These are phyloP conservation scores for Gadus chalcogrammus DNA, from an alignment of 2,113 vertebrate species.

Conservation along the genomic window DNA sequence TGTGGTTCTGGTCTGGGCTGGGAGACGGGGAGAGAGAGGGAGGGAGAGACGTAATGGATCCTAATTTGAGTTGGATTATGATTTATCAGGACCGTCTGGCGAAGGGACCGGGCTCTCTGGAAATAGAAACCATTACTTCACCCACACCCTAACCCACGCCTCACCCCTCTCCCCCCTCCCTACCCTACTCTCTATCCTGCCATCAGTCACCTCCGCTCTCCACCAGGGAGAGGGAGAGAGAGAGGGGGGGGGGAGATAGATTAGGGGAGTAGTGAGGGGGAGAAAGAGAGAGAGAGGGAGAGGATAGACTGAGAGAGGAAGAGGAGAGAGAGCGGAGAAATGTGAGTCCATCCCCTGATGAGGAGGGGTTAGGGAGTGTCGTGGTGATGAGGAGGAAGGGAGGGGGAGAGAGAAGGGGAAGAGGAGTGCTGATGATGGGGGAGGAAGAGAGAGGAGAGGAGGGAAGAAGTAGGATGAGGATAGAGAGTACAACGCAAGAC, in stretches of 20 bases:
- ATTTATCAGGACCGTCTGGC: constrained; percentile 44
- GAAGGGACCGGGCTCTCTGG: constrained; percentile 33
- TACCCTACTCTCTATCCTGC: no score
- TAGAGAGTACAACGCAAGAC: background rate
- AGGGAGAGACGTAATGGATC: constrained; percentile 50
- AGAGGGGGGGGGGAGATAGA: background rate
- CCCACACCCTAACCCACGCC: constrained; percentile 4
- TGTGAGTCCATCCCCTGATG: no score
- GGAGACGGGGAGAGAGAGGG: no score
- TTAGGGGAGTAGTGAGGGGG: no score
- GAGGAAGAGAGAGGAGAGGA: background rate
- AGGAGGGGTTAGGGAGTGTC: background rate
- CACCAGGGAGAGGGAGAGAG: constrained; percentile 14
- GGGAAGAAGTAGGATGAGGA: background rate
- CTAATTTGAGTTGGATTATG: constrained; percentile 63
- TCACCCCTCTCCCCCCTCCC: no score
- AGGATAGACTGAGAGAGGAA: no score
- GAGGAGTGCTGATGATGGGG: background rate
- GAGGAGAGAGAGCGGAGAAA: no score
- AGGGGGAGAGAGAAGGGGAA: no score
- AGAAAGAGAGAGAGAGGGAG: no score
- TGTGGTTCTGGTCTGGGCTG: no score
- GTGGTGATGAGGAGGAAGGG: no score
- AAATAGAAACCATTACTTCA: constrained; percentile 57
- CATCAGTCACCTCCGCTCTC: no score